Evolutionary conservation across 2,888 invertebrate species (phyloP).

Genomic region (Lissocephala sabroskyi): DNA sequence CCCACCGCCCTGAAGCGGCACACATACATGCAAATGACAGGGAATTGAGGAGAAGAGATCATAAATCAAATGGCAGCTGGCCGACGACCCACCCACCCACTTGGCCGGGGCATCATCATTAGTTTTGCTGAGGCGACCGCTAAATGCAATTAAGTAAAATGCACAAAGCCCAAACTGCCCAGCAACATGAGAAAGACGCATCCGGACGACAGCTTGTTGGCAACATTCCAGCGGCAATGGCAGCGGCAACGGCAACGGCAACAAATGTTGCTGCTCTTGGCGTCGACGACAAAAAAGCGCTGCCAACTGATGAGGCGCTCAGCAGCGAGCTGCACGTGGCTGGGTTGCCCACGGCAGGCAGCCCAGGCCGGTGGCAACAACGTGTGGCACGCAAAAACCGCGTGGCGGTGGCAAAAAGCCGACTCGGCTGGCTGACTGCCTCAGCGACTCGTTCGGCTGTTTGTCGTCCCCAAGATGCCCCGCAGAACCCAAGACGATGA

Average conservation of each 20-base stretch:
- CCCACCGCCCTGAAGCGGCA: background rate
- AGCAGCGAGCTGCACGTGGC: slow-evolving; percentile 44
- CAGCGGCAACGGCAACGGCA: background rate
- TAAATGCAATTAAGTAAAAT: too few relatives aligned
- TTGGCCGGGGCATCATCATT: slow-evolving; percentile 23
- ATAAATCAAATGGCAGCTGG: slow-evolving; percentile 28
- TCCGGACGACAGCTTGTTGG: too few relatives aligned
- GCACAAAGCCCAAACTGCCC: too few relatives aligned
- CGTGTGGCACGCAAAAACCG: slow-evolving; percentile 44
- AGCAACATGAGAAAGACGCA: too few relatives aligned
- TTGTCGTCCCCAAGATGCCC: slow-evolving; percentile 12
- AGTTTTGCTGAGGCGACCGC: too few relatives aligned
- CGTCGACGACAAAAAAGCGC: slow-evolving; percentile 61
- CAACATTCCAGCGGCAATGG: too few relatives aligned
- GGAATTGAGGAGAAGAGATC: slow-evolving; percentile 9
- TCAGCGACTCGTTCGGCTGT: slow-evolving; percentile 31
- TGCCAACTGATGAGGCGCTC: slow-evolving; percentile 61
- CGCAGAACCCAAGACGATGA: background rate
- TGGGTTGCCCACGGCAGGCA: too few relatives aligned
- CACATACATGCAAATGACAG: slow-evolving; percentile 27
- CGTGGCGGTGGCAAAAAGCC: slow-evolving; percentile 21
- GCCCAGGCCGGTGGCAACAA: slow-evolving; percentile 23
- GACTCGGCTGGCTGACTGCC: background rate
- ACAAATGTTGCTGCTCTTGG: slow-evolving; percentile 35
- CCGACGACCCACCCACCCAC: too few relatives aligned